Percentiles rank a stretch among this genome's conserved stretches.
These are phyloP conservation scores for Petrophora chlorosata DNA, from an alignment of 2,888 invertebrate species.

Conservation along the genomic window DNA sequence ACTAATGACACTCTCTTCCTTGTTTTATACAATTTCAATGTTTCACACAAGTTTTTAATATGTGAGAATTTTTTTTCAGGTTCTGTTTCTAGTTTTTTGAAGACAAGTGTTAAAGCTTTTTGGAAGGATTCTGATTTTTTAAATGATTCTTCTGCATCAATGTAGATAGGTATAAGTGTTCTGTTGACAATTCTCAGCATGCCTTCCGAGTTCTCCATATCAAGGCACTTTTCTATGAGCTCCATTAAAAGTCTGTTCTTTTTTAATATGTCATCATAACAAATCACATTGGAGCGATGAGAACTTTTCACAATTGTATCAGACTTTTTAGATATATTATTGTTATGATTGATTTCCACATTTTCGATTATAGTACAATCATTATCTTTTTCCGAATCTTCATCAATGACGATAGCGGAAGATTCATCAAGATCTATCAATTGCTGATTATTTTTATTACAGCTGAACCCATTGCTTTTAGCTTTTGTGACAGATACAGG, in stretches of 20 bases:
- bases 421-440: background rate
- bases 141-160: slow-evolving; percentile 40
- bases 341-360: background rate
- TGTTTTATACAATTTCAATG: slow-evolving; percentile 40
- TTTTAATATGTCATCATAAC: slow-evolving; percentile 30
- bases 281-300: background rate
- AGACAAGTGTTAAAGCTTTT: slow-evolving; percentile 40
- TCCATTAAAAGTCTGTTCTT: slow-evolving; percentile 48
- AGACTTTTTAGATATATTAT: background rate
- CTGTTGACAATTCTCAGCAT: slow-evolving; percentile 56
- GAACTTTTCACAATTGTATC: too few relatives aligned
- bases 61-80: slow-evolving; percentile 56
- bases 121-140: slow-evolving; percentile 47
- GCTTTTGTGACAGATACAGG: background rate
- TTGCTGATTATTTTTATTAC: background rate
- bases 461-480: background rate
- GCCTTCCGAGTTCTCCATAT: slow-evolving; percentile 46
- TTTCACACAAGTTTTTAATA: slow-evolving; percentile 55
- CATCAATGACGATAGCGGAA: slow-evolving; percentile 13
- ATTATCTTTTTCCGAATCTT: slow-evolving; percentile 14
- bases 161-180: slow-evolving; percentile 50
- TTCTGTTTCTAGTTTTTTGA: slow-evolving; percentile 40
- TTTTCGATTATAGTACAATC: slow-evolving; percentile 11
- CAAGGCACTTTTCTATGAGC: slow-evolving; percentile 52
- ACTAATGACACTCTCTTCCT: slow-evolving; percentile 49